These are phyloP conservation scores for Encarsia formosa DNA, from an alignment of 2,888 invertebrate species.

Conservation along the genomic window DNA sequence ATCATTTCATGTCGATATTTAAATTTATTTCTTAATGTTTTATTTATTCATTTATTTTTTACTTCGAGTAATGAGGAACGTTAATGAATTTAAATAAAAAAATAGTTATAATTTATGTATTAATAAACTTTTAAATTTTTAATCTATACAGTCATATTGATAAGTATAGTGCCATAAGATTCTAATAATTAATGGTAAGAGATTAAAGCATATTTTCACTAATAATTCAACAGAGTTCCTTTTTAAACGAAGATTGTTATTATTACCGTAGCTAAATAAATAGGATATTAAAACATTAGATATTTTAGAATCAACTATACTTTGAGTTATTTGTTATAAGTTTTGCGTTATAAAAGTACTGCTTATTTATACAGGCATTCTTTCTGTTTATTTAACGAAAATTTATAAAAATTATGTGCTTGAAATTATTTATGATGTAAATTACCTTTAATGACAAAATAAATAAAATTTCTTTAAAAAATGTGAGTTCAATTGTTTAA, in stretches of 20 bases:
- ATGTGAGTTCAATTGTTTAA: background rate
- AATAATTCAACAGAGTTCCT: conserved; percentile 16
- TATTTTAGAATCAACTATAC: conserved; percentile 13
- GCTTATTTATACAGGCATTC: conserved; percentile 4
- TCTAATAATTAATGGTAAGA: background rate
- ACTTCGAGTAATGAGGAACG: conserved; percentile 18
- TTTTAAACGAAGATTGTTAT: conserved; percentile 13
- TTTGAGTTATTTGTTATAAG: conserved; percentile 17
- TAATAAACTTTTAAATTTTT: background rate
- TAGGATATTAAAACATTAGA: conserved; percentile 17
- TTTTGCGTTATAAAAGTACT: conserved; percentile 12
- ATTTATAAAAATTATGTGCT: conserved; percentile 13
- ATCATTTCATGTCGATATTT: conserved; percentile 15
- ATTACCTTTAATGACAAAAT: conserved; percentile 7
- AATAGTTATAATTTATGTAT: background rate
- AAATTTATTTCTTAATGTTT: background rate
- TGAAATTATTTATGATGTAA: conserved; percentile 18
- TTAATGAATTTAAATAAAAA: background rate
- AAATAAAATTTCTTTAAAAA: conserved; percentile 17
- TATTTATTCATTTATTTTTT: conserved; percentile 8
- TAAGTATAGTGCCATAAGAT: background rate
- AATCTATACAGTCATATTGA: background rate
- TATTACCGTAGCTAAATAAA: conserved; percentile 11
- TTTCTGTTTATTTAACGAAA: conserved; percentile 10
- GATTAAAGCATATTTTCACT: no score